Evolutionary conservation across 2,797 vertebrate genomes (phyloP), one percentile per base, ranked within the genome.

Genomic region (Lateolabrax maculatus): DNA sequence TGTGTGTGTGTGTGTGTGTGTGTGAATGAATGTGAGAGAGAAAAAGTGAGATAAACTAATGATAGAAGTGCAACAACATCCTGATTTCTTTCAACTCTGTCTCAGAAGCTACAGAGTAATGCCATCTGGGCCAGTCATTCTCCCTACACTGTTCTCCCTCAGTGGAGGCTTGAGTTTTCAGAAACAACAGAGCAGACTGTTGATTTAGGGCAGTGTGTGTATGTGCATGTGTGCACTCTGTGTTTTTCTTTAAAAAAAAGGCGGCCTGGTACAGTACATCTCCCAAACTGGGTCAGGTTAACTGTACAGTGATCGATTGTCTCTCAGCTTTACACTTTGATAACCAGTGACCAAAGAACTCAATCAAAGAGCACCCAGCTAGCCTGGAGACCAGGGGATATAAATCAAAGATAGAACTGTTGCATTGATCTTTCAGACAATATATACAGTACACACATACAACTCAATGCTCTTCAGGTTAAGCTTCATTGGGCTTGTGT

Each of bases 401-500:
- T 93, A 90, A 94, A 94, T 94, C 91, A 92, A 89, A 89, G 83
- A 93, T 63, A 88, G 88, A 93, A 88, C 86, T 85, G 87, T 85
- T 83, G 73, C 87, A 93, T 94, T 86, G 93, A 95, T 92, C 75
- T 68, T 39, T 69, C 48, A 58, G 67, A 66, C 71, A 75, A 91
- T 94, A 93, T 79, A 92, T 93, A 77, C 25, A 9, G 44, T 75
- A 79, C 86, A 89, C 75, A 65, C 70, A 85, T 55, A 86, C 80
- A 80, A 69, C 85, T 86, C 84, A 77, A 49, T 89, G 80, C 58
- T 80, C 74, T 77, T 74, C 75, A 66, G 87, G 74, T 87, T 77
- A 48, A 21, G 56, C 70, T 74, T 75, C 73, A 75, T 19, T 71
- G 66, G 67, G 70, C 66, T 70, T 58, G 65, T 77, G 61, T 80